These are phyloP conservation scores for Montipora sp. DNA, from an alignment of 64 coral and sea anemone genomes.

Conservation along the genomic window DNA sequence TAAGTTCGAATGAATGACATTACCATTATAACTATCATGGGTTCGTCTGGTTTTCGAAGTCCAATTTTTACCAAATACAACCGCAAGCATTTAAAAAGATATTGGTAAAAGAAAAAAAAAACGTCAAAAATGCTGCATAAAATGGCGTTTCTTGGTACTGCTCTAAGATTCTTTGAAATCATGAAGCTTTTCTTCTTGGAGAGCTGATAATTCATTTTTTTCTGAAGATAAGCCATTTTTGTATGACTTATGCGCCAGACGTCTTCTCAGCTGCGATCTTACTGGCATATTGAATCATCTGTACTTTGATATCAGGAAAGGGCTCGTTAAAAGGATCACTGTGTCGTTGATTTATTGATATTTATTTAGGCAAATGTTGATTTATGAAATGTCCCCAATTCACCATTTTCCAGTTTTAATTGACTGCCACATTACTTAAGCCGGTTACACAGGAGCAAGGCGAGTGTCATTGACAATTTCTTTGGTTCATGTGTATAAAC, in stretches of 20 bases:
- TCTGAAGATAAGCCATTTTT: constrained; percentile 36
- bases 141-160: constrained; percentile 93
- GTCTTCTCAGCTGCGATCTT: background rate
- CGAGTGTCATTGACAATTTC: background rate
- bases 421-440: background rate
- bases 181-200: constrained; percentile 15
- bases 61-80: constrained; percentile 91
- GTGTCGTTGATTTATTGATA: background rate
- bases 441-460: too few relatives aligned
- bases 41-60: constrained; percentile 81
- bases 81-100: constrained; percentile 85
- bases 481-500: background rate
- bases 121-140: constrained; percentile 88
- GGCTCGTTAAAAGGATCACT: background rate
- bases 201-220: constrained; percentile 10
- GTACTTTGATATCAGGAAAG: background rate
- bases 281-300: constrained; percentile 3
- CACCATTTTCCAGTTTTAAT: background rate
- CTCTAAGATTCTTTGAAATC: constrained; percentile 51
- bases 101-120: constrained; percentile 73
- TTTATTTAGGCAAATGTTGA: background rate
- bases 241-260: background rate
- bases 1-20: too few relatives aligned
- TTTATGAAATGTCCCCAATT: background rate
- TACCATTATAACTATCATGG: background rate